phyloP scores from a whole-genome alignment of 2,888 invertebrate genomes.

The Didymodactylos carnosus region DNA sequence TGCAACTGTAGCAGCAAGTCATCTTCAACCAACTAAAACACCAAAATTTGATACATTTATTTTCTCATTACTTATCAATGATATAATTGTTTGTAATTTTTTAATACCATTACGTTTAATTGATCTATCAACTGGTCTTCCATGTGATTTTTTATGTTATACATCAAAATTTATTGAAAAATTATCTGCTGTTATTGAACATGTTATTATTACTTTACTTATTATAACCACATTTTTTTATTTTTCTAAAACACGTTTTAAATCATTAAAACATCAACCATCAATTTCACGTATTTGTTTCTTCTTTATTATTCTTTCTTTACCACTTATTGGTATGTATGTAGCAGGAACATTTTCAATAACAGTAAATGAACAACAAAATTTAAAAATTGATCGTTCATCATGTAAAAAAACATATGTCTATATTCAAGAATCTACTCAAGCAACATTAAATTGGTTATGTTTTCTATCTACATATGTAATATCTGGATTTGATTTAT shows the following conservation, averaged over 20 bases:
- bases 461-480: not conserved
- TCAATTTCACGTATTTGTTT: not conserved
- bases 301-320: not conserved
- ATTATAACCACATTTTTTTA: not conserved
- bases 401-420: not conserved
- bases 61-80: not conserved
- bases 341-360: not conserved
- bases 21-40: not conserved
- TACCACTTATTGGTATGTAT: not conserved
- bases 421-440: not conserved
- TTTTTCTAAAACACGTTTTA: not conserved
- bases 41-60: not conserved
- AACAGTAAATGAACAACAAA: not conserved
- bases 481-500: not conserved
- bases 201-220: not conserved
- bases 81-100: not conserved
- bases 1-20: not conserved
- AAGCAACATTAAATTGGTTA: not conserved
- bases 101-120: not conserved
- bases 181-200: not conserved
- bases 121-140: not conserved
- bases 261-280: too few species aligned
- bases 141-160: not conserved
- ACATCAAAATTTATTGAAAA: not conserved
- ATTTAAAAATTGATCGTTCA: not conserved